Evolutionary conservation across 2,888 invertebrate genomes (phyloP).

Genomic region (Drosophila trichaetosa): DNA sequence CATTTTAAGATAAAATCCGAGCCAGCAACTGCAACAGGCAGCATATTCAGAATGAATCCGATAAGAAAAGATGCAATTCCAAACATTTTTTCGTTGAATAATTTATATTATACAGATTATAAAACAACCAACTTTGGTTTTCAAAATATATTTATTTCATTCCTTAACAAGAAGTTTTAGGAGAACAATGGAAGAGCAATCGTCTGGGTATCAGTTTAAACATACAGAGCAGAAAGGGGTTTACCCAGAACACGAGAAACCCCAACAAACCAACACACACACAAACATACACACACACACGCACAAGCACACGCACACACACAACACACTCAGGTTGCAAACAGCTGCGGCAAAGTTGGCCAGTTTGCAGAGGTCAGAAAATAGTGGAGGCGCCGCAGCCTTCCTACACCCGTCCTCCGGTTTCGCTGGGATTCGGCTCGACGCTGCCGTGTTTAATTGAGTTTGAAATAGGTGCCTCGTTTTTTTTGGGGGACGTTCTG

Average conservation of each 20-base stretch:
- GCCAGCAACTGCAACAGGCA: not conserved
- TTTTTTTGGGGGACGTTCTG: constrained; percentile 24
- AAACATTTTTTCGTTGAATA: not conserved
- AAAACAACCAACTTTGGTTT: not conserved
- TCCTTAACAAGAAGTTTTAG: not conserved
- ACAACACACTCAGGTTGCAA: constrained; percentile 23
- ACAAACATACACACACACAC: not conserved
- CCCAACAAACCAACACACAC: constrained; percentile 9
- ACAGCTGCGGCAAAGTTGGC: constrained; percentile 55
- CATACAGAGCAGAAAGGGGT: constrained; percentile 31
- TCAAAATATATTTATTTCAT: not conserved
- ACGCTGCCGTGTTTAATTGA: constrained; percentile 73
- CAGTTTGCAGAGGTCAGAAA: constrained; percentile 36
- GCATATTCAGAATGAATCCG: not conserved
- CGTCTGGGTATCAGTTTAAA: constrained; percentile 48
- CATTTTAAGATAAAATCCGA: not conserved
- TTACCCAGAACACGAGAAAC: constrained; percentile 9
- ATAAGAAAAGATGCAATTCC: not conserved
- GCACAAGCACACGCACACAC: not conserved
- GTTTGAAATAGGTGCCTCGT: constrained; percentile 78
- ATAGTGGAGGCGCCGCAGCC: not conserved
- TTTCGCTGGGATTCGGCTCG: constrained; percentile 21
- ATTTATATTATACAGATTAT: not conserved
- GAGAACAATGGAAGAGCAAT: constrained; percentile 32
- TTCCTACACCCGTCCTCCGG: constrained; percentile 10